Base-by-base conservation (phyloP, 2,888 invertebrate genomes). In the Conistra vaccinii region DNA sequence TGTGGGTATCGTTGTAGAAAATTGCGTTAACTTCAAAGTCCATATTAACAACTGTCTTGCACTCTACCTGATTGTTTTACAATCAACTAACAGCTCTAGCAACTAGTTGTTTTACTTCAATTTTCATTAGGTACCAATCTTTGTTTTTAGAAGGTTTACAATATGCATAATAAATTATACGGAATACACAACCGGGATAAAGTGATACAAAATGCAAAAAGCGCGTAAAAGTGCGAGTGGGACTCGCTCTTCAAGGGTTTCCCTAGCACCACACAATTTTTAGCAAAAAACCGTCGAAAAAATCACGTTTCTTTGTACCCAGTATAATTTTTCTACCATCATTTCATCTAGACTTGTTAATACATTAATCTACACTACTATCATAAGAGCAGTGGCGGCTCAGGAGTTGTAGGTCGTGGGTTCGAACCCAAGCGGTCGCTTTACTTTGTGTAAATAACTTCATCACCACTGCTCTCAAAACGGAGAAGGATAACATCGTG, bases 21-120 rank as follows among this genome's bases (percentile, higher is more conserved):
- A 82, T 75, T 79, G 62, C 14, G 67, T 83, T 80, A 76, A 48
- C 69, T 78, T 80, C 60, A 70, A 83, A 83, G 76, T 68, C 63
- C 55, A 60, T 70, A 70, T 83, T 83, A 83, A 45, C 80, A 68
- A 83, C 70, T 60, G 80, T 83, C 60, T 76, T 76, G 82, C 83
- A 83, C 82, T 83, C 57, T 73, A 26, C 45, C 32, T 12, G 82
- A 83, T 83, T 83, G 48, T 53, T 72, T 60, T 60, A 82, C 83
- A 79, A 83, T 83, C 76, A 70, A 61, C 51, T 80, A 68, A 76
- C 55, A 71, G 66, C 48, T 71, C 29, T 12, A 26, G 58, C 17
- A 51, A 68, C 48, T 57, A 53, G 66, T 67, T 60, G 39, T 55
- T 48, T 39, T 45, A 48, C 42, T 76, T 67, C 53, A 51, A 60